Percentiles rank a stretch among this genome's conserved stretches.
These are phyloP conservation scores for Eunapius fragilis DNA, from an alignment of 37 sponge, comb jelly and placozoan species.

Conservation along the genomic window DNA sequence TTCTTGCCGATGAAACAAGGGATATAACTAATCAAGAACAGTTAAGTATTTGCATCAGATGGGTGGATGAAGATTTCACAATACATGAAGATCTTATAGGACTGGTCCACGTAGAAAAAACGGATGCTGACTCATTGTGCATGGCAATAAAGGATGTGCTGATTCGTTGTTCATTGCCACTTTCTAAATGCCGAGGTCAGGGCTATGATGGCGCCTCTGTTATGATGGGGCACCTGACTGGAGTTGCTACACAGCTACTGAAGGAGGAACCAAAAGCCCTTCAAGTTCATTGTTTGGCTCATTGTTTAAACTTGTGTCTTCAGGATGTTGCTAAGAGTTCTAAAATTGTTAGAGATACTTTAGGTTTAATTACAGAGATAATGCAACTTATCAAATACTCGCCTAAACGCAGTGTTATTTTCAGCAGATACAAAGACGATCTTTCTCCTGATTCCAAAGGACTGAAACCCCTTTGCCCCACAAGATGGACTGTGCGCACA, in stretches of 20 bases:
- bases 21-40: conserved; percentile 44
- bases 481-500: conserved; percentile 40
- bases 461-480: conserved; percentile 37
- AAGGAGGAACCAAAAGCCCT: conserved; percentile 20
- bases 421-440: background rate
- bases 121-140: conserved; percentile 22
- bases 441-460: too few relatives aligned
- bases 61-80: conserved; percentile 21
- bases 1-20: conserved; percentile 40
- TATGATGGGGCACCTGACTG: conserved; percentile 46
- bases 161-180: conserved; percentile 19
- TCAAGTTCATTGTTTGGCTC: conserved; percentile 25
- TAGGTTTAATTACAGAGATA: conserved; percentile 18
- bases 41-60: conserved; percentile 17
- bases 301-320: conserved; percentile 17
- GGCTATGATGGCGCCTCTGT: conserved; percentile 50
- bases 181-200: conserved; percentile 38
- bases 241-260: conserved; percentile 42
- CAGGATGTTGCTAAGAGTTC: conserved; percentile 3
- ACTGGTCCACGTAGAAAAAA: conserved; percentile 30
- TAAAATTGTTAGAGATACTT: conserved; percentile 22
- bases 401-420: conserved; percentile 24
- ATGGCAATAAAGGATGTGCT: conserved; percentile 38
- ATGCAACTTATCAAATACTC: conserved; percentile 13
- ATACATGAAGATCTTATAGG: conserved; percentile 19